phyloP scores from a whole-genome alignment of 2,888 invertebrate species.

The Lepidochrysops patricia region DNA sequence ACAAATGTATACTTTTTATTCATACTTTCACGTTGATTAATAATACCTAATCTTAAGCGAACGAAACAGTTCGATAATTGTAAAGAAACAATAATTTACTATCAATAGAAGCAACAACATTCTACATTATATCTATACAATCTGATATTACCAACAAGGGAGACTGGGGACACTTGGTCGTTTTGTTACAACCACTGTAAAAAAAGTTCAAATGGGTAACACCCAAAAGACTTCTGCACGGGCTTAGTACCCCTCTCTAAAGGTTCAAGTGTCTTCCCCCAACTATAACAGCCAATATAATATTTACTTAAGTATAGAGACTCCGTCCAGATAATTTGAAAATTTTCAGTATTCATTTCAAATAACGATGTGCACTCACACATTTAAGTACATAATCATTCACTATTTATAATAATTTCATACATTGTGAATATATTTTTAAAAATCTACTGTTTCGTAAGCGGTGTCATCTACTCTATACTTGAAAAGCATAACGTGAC shows the following conservation, averaged over 20 bases:
- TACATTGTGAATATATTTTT: neutral
- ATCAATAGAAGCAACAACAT: neutral
- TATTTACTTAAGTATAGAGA: neutral
- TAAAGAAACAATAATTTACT: neutral
- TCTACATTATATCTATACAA: neutral
- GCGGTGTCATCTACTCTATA: neutral
- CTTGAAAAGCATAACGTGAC: conserved; percentile 4
- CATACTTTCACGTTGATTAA: no score
- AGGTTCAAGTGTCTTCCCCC: no score
- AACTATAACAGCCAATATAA: neutral
- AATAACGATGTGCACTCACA: neutral
- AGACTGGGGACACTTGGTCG: no score
- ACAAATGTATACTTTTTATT: neutral
- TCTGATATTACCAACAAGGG: neutral
- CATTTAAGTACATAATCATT: neutral
- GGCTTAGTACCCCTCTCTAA: no score
- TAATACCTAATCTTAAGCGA: no score
- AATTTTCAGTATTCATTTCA: neutral
- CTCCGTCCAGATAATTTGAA: neutral
- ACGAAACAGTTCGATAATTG: neutral
- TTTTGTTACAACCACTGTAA: no score
- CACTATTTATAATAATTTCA: neutral
- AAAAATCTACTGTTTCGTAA: neutral
- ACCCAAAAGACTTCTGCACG: no score
- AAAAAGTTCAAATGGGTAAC: no score